Conservation (phyloP, 2,888 invertebrate species). For the Noctua janthe region DNA sequence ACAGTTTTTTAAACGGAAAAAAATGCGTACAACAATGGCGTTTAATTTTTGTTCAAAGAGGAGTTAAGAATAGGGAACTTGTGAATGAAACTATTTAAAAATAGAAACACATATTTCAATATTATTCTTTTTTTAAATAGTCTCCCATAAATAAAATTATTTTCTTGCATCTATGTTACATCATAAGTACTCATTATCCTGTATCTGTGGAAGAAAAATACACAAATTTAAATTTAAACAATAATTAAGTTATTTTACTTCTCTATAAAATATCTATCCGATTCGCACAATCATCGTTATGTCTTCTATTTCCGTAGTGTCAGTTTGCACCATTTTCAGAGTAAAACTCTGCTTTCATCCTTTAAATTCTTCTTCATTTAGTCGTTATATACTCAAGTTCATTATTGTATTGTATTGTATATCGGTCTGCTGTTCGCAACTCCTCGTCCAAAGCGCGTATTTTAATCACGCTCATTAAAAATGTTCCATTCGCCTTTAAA, state of each 20-base stretch:
- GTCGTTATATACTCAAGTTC: background rate
- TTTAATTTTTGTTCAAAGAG: background rate
- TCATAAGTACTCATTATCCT: no score
- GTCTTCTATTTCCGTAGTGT: background rate
- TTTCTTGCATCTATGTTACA: no score
- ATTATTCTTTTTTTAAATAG: background rate
- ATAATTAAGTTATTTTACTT: background rate
- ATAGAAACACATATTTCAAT: no score
- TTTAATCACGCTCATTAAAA: conserved; percentile 17
- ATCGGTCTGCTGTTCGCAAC: background rate
- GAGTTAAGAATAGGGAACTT: background rate
- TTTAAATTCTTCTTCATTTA: background rate
- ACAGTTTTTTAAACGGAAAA: conserved; percentile 15
- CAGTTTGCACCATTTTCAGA: background rate
- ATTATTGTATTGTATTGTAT: background rate
- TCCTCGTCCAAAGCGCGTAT: background rate
- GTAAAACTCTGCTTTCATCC: background rate
- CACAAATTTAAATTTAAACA: no score
- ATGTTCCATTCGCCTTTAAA: background rate
- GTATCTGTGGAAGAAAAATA: no score
- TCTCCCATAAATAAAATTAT: no score
- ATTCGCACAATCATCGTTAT: background rate
- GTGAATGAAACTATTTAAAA: background rate
- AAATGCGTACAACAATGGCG: background rate
- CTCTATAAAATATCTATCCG: background rate